Evolutionary conservation across 2,797 vertebrate species (phyloP).

Genomic region (Molossus molossus): DNA sequence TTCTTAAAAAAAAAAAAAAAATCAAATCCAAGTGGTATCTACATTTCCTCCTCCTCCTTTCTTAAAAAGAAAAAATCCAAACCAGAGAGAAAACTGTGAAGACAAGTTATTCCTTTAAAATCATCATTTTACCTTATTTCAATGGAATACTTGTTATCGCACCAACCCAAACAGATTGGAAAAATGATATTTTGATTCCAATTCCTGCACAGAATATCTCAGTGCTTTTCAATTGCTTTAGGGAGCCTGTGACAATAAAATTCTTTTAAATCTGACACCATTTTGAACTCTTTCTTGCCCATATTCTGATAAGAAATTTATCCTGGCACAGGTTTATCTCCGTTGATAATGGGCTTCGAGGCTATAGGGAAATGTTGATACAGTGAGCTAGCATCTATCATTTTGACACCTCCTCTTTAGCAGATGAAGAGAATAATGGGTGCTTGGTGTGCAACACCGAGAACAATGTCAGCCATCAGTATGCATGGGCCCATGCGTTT

Average conservation of each 20-base stretch:
- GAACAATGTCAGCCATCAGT: conserved; percentile 60
- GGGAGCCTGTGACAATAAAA: conserved; percentile 69
- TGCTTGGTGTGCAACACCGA: conserved; percentile 66
- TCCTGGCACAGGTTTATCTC: conserved; percentile 84
- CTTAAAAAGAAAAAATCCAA: background rate
- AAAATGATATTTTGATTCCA: conserved; percentile 72
- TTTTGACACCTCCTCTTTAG: conserved; percentile 81
- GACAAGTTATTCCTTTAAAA: conserved; percentile 66
- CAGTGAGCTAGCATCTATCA: conserved; percentile 75
- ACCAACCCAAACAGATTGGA: conserved; percentile 42
- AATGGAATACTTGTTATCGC: conserved; percentile 59
- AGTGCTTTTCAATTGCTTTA: conserved; percentile 75
- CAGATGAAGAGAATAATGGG: conserved; percentile 77
- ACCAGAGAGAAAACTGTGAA: conserved; percentile 40
- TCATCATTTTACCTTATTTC: conserved; percentile 66
- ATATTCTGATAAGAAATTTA: conserved; percentile 85
- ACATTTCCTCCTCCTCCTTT: no score
- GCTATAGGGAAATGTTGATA: conserved; percentile 87
- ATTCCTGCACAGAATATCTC: conserved; percentile 42
- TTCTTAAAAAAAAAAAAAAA: conserved; percentile 11
- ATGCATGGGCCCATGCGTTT: background rate
- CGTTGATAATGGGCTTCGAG: conserved; percentile 86
- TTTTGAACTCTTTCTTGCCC: conserved; percentile 83
- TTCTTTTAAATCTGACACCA: conserved; percentile 78
- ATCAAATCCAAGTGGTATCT: no score